Evolutionary conservation across 2,888 invertebrate genomes (phyloP), one percentile per base, ranked within the genome.

Genomic region (Drosophila fungiperda): DNA sequence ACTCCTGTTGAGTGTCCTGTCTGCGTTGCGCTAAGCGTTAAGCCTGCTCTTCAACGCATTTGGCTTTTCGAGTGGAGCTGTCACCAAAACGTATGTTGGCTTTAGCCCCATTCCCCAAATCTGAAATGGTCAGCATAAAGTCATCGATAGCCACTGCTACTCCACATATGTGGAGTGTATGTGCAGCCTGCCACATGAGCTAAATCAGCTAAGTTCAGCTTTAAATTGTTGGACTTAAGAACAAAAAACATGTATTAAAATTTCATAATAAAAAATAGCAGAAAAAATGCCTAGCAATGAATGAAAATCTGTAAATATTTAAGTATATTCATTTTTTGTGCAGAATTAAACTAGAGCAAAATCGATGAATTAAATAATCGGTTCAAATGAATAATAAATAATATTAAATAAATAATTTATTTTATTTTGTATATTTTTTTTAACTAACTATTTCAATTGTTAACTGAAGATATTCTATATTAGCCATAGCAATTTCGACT

Each of bases 61-160:
- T 78, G 67, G 65, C 68, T 67, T 60, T 82, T 85, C 40, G 82
- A 75, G 86, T 73, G 89, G 33, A 29, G 52, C 89, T 87, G 83
- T 89, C 83, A 82, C 79, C 78, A 53, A 73, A 73, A 68, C 72
- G 70, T 72, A 57, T 69, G 60, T 68, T 53, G 53, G 63, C 67
- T 69, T 65, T 73, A 59, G 58, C 65, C 72, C 12, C 26, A 36
- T 26, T 4, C n/a, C 54, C 79, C 29, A 5, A 29, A 55, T 65
- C 53, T 64, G 38, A 82, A 83, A 71, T 71, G 84, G 72, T 63
- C 78, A 86, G 59, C 55, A 6, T 33, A 62, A 54, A 29, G 68
- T 48, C 76, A 80, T 66, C 63, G 72, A 63, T 61, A 62, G 33
- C 61, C 74, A 66, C 66, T 73, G 71, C 67, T 58, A 23, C 64